Conservation (phyloP, 2,113 vertebrate species). For the Pogona vitticeps region DNA sequence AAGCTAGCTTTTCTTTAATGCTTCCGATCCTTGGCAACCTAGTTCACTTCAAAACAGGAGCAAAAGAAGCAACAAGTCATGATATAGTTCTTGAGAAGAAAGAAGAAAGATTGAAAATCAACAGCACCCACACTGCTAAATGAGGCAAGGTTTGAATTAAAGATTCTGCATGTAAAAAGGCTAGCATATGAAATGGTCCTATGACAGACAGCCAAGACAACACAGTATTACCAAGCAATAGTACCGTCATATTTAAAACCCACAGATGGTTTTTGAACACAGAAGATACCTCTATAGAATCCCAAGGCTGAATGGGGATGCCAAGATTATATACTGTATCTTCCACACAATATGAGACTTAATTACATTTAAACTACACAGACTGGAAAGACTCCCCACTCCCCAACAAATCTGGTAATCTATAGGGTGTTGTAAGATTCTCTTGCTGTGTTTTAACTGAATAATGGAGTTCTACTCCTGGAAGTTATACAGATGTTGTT, state of each 20-base stretch:
- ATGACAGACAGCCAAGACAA: slow-evolving; percentile 15
- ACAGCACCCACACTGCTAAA: not conserved
- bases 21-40: not conserved
- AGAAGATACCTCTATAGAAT: slow-evolving; percentile 24
- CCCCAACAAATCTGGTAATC: not conserved
- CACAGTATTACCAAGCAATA: slow-evolving; percentile 30
- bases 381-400: not conserved
- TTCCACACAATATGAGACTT: not conserved
- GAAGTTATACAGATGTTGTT: not conserved
- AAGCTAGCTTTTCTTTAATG: not conserved
- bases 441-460: too few species aligned
- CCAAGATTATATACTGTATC: slow-evolving; percentile 9
- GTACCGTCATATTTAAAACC: slow-evolving; percentile 23
- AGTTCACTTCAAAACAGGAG: not conserved
- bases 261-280: slow-evolving; percentile 12
- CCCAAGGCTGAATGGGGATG: slow-evolving; percentile 9
- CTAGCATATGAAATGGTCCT: slow-evolving; percentile 21
- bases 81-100: not conserved
- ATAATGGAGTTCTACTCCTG: not conserved
- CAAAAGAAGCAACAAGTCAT: not conserved
- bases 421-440: not conserved
- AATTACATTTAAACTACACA: slow-evolving; percentile 7
- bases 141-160: not conserved
- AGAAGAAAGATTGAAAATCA: not conserved
- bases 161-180: slow-evolving; percentile 23